phyloP scores from a whole-genome alignment of 2,113 vertebrate species.

The Scopus umbretta region DNA sequence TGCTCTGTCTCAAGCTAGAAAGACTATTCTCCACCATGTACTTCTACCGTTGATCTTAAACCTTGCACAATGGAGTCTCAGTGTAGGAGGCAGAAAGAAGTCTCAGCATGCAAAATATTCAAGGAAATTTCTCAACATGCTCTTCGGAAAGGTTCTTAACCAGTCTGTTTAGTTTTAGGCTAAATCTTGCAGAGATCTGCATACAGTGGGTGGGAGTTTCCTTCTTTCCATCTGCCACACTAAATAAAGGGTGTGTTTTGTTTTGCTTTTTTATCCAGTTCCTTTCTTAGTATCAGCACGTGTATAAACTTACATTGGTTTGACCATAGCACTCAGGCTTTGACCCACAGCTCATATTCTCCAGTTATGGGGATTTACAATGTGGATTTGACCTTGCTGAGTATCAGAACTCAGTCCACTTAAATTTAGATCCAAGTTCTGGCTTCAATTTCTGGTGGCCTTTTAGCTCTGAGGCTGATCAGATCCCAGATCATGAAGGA shows the following conservation, averaged over 20 bases:
- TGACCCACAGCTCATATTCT: neutral
- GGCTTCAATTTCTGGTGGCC: neutral
- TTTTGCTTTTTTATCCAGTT: conserved; percentile 6
- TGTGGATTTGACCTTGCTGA: neutral
- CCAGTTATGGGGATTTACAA: neutral
- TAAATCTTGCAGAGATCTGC: conserved; percentile 27
- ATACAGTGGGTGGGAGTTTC: conserved; percentile 17
- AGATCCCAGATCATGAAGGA: neutral
- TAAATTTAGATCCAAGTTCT: neutral
- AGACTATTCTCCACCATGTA: neutral
- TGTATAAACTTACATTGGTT: neutral
- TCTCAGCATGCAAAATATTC: neutral
- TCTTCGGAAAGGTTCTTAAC: conserved; percentile 14
- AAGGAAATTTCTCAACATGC: neutral
- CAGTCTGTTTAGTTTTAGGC: conserved; percentile 11
- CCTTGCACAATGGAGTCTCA: neutral
- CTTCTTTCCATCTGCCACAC: conserved; percentile 49
- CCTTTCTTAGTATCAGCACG: neutral
- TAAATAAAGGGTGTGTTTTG: conserved; percentile 4
- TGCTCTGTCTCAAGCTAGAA: neutral
- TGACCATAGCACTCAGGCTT: neutral
- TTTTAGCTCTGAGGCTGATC: neutral
- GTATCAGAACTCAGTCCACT: neutral
- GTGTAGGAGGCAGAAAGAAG: conserved; percentile 41
- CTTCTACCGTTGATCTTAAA: neutral